A percentile compares a stretch with the other conserved stretches of the same genome.
These are phyloP conservation scores for Mesitornis unicolor DNA, from an alignment of 2,113 vertebrate genomes.

Conservation along the genomic window DNA sequence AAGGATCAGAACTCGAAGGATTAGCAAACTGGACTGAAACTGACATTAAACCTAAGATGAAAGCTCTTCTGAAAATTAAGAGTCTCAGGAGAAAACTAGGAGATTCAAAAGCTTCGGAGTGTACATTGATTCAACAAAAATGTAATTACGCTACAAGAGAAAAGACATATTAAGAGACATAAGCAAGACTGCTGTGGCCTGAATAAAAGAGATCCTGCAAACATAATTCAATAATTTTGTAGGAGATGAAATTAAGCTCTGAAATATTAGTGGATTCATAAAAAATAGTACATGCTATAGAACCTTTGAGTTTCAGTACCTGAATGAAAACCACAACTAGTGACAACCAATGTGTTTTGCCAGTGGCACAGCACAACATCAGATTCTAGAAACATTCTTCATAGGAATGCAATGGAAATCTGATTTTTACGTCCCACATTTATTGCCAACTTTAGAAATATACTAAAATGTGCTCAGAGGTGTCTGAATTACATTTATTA, in stretches of 20 bases:
- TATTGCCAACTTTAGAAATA: neutral
- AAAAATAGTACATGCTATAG: neutral
- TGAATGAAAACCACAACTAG: neutral
- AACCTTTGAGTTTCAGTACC: neutral
- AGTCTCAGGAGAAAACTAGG: neutral
- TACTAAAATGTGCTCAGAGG: neutral
- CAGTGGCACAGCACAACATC: neutral
- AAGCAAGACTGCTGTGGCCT: neutral
- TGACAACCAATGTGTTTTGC: neutral
- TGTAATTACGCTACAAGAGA: neutral
- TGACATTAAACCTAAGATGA: neutral
- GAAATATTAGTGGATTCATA: neutral
- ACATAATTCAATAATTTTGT: neutral
- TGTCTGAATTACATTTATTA: neutral
- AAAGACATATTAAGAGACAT: neutral
- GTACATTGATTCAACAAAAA: conserved; percentile 10
- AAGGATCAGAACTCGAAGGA: neutral
- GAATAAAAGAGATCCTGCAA: neutral
- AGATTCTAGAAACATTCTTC: neutral
- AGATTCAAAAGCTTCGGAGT: neutral
- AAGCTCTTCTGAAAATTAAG: neutral
- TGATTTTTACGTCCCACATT: neutral
- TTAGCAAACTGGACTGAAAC: conserved; percentile 17
- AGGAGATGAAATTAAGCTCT: neutral
- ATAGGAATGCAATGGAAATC: neutral